Base-by-base conservation (phyloP, 2,797 vertebrate species). In the Enteromius argenteus region DNA sequence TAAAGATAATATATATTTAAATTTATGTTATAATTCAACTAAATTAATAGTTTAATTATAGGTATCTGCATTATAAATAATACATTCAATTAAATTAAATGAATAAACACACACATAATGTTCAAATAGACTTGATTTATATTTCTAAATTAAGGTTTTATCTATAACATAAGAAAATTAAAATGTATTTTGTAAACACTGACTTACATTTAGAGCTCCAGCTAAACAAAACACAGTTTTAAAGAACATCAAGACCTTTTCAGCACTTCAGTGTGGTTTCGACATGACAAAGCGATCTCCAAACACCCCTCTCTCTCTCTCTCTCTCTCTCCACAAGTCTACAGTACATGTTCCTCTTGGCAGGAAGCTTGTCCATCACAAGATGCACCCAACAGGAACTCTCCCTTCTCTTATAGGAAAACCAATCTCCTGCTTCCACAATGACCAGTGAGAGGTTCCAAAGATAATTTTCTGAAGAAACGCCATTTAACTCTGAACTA, bases 321-420 rank as follows among this genome's bases (percentile, higher is more conserved):
- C 75, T 44, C 19, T 68, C 58, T 42, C 79, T 69, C 67, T 79
- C 86, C 76, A 66, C 83, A 80, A 79, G 2, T 74, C 51, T 32
- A 42, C 30, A 66, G 30, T 66, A 66, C 15, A 64, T 60, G 62
- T 76, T 80, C 60, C 68, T 77, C 37, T 75, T 71, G 86, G 83
- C 87, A 94, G 94, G 93, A 94, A 93, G 85, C 27, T 81, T 87
- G 90, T 90, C 91, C 86, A 88, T 79, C 87, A 84, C 27, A 58
- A 19, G 42, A 74, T 77, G 49, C 85, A 53, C 35, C 86, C 90
- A 91, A 94, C 93, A 95, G 93, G 94, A 95, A 94, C 88, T 88
- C 88, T 89, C 88, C 91, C 90, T 94, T 91, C 92, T 93, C 83
- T 92, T 88, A 44, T 37, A 87, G 92, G 92, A 92, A 94, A 92